Percentiles rank a stretch among this genome's conserved stretches.
Conservation (phyloP, 2,113 vertebrate genomes). For the Orthochromis indermauri region DNA sequence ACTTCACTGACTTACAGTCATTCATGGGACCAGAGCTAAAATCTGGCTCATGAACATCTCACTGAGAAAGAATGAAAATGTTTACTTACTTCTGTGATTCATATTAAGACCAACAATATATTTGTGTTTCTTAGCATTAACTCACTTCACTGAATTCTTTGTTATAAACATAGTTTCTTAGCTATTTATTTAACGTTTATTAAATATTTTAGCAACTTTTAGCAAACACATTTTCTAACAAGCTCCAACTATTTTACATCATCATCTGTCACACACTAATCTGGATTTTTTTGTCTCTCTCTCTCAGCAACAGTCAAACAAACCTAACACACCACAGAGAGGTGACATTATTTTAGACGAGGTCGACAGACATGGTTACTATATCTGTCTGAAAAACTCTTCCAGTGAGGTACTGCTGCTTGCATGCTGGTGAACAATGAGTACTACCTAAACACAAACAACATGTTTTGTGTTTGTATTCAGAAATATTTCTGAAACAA, state of each 20-base stretch:
- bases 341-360: accelerated
- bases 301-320: not conserved
- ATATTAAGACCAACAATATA: accelerated
- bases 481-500: not conserved
- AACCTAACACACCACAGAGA: accelerated
- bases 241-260: not conserved
- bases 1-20: not conserved
- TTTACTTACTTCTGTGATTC: not conserved
- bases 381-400: not conserved
- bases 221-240: not conserved
- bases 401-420: not conserved
- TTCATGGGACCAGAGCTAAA: accelerated
- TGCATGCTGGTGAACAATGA: accelerated
- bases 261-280: not conserved
- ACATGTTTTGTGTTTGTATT: accelerated
- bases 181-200: not conserved
- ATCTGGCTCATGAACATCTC: not conserved
- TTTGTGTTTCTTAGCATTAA: not conserved
- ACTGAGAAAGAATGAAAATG: not conserved
- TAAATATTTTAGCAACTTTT: not conserved
- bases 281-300: not conserved
- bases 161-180: accelerated
- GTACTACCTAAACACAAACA: not conserved
- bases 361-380: accelerated
- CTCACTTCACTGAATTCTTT: not conserved